phyloP scores from a whole-genome alignment of 2,113 vertebrate species.

The Butorides virescens region DNA sequence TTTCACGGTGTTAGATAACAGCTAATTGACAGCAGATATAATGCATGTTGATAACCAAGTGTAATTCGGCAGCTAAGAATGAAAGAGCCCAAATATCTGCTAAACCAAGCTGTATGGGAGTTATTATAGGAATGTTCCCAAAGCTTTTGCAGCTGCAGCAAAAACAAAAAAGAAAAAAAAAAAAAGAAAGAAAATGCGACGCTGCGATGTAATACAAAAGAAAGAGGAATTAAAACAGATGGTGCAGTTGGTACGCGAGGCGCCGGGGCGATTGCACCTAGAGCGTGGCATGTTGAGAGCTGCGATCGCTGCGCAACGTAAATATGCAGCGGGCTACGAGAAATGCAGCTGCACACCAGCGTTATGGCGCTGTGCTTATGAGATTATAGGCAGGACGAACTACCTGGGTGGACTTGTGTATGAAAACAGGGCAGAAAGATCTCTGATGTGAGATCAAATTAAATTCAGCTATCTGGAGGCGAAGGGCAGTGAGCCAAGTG shows the following conservation, averaged over 20 bases:
- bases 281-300: background rate
- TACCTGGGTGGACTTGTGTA: background rate
- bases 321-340: background rate
- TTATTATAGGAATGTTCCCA: constrained; percentile 46
- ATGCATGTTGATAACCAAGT: constrained; percentile 49
- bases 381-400: background rate
- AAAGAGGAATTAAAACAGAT: background rate
- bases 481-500: background rate
- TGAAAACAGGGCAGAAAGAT: background rate
- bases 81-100: constrained; percentile 46
- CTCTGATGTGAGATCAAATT: background rate
- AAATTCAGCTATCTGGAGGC: background rate
- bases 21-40: constrained; percentile 65
- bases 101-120: constrained; percentile 21
- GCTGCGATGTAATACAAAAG: background rate
- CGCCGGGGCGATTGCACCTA: background rate
- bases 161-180: background rate
- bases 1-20: constrained; percentile 51
- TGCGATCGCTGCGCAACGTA: background rate
- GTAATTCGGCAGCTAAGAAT: constrained; percentile 42
- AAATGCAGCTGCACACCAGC: background rate
- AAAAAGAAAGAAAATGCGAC: background rate
- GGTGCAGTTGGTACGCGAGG: background rate
- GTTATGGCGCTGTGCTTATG: background rate
- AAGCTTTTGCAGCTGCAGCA: constrained; percentile 20